Percentiles rank a stretch among this genome's conserved stretches.
phyloP scores from a whole-genome alignment of 1,140 invertebrate genomes.

The Drosophila willistoni region DNA sequence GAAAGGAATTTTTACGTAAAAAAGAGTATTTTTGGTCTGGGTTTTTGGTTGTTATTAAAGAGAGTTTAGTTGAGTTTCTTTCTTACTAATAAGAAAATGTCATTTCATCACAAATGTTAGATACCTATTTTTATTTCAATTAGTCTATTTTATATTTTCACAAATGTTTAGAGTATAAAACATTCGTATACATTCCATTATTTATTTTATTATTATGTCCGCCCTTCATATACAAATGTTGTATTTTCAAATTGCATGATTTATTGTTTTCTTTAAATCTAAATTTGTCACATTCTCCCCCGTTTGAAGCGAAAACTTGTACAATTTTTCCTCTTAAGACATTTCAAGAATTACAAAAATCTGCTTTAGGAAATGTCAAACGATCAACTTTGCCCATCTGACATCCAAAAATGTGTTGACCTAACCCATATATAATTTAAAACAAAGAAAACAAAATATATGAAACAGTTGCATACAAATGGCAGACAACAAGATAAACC shows the following conservation, averaged over 20 bases:
- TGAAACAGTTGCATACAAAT: constrained; percentile 72
- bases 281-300: constrained; percentile 31
- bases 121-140: too few species aligned
- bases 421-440: constrained; percentile 67
- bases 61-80: too few species aligned
- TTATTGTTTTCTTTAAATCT: constrained; percentile 40
- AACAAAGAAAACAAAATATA: constrained; percentile 29
- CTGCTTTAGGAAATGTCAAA: constrained; percentile 22
- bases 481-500: constrained; percentile 44
- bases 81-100: too few species aligned
- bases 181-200: too few species aligned
- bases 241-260: constrained; percentile 49
- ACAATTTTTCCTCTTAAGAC: constrained; percentile 25
- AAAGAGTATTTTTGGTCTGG: too few species aligned
- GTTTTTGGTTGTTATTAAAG: too few species aligned
- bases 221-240: not conserved
- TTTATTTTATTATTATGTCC: too few species aligned
- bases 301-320: constrained; percentile 48
- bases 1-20: too few species aligned
- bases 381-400: constrained; percentile 19
- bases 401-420: constrained; percentile 55
- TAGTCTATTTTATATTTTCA: too few species aligned
- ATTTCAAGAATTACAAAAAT: constrained; percentile 44
- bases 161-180: too few species aligned
- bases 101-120: too few species aligned